phyloP scores from a whole-genome alignment of 2,797 vertebrate species.

The Sus cebifrons region DNA sequence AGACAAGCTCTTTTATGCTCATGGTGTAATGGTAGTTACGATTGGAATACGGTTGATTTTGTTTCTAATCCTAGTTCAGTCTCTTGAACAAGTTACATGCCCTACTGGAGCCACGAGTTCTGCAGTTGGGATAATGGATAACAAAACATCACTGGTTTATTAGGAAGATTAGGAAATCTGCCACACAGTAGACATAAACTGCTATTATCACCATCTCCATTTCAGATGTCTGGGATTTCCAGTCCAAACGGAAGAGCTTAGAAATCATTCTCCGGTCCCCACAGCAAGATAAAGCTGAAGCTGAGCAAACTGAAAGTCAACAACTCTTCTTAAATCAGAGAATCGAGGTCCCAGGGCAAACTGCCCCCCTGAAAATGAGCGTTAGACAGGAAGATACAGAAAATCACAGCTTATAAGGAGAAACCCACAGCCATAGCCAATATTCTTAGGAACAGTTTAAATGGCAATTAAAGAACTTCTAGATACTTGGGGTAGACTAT shows the following conservation, averaged over 20 bases:
- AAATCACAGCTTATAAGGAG: not conserved
- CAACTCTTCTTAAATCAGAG: not conserved
- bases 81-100: not conserved
- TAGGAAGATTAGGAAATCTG: not conserved
- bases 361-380: constrained; percentile 5
- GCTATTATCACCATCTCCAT: not conserved
- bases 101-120: not conserved
- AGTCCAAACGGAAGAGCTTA: not conserved
- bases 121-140: not conserved
- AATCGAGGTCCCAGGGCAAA: not conserved
- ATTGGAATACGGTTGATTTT: not conserved
- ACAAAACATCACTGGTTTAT: not conserved
- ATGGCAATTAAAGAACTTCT: not conserved
- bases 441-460: not conserved
- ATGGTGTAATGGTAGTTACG: not conserved
- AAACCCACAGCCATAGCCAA: not conserved
- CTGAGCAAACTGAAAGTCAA: not conserved
- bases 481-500: not conserved
- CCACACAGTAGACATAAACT: not conserved
- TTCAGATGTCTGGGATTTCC: not conserved
- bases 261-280: not conserved
- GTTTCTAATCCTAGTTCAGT: not conserved
- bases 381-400: not conserved
- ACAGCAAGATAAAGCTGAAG: not conserved
- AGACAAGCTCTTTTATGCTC: not conserved